phyloP scores from a whole-genome alignment of 2,888 invertebrate species.

The Globia sparganii region DNA sequence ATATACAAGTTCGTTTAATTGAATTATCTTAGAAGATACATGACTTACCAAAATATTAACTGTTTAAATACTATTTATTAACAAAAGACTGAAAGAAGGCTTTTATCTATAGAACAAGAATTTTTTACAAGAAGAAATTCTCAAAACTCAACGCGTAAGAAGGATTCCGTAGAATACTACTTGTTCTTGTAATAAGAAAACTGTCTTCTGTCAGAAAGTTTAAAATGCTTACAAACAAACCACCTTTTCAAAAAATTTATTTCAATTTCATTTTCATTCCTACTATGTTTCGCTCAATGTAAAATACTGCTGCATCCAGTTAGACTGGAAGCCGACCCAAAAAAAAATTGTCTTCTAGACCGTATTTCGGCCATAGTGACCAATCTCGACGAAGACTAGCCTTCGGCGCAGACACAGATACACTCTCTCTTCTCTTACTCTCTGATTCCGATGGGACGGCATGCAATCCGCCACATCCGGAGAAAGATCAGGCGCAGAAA shows the following conservation, averaged over 20 bases:
- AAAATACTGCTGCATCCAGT: no score
- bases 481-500: neutral
- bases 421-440: neutral
- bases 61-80: neutral
- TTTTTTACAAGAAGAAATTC: neutral
- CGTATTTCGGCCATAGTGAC: neutral
- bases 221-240: no score
- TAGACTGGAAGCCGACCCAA: no score
- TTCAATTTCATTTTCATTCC: neutral
- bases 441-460: neutral
- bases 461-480: neutral
- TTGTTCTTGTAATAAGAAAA: no score
- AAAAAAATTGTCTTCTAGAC: no score
- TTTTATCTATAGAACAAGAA: neutral
- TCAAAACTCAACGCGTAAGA: no score
- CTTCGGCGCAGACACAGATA: neutral
- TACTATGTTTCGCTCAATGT: no score
- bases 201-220: no score
- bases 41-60: neutral
- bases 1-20: conserved; percentile 9
- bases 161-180: conserved; percentile 5
- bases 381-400: neutral
- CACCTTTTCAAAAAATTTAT: neutral
- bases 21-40: conserved; percentile 19
- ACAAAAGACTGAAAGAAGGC: conserved; percentile 17